These are phyloP conservation scores for Drosophila vallismaia DNA, from an alignment of 2,888 invertebrate species.

Conservation along the genomic window DNA sequence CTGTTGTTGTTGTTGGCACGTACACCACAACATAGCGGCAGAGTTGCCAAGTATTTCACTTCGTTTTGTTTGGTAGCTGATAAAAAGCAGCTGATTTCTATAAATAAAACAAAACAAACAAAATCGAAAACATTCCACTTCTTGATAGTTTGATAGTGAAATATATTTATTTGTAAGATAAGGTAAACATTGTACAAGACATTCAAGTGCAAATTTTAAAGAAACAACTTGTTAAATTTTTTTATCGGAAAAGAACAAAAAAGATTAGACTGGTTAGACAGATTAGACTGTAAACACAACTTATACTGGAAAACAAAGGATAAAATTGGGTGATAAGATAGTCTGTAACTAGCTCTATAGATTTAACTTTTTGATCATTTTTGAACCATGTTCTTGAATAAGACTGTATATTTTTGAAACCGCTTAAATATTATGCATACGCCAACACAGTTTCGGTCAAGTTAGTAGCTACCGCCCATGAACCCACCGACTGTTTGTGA, in stretches of 20 bases:
- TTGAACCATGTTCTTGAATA: too few relatives aligned
- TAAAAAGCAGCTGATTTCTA: constrained; percentile 30
- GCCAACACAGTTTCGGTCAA: constrained; percentile 4
- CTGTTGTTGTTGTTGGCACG: constrained; percentile 9
- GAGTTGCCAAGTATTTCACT: constrained; percentile 19
- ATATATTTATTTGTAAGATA: background rate
- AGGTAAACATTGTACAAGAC: background rate
- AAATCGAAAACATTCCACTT: constrained; percentile 4
- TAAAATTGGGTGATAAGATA: too few relatives aligned
- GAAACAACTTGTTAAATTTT: background rate
- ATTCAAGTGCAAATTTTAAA: background rate
- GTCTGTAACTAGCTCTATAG: too few relatives aligned
- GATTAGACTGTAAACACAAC: background rate
- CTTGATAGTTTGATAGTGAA: background rate
- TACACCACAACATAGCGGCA: constrained; percentile 15
- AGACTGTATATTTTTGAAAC: background rate
- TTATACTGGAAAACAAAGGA: too few relatives aligned
- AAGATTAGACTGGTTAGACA: too few relatives aligned
- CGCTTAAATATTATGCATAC: background rate
- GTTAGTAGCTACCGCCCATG: constrained; percentile 20
- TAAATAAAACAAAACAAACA: constrained; percentile 36
- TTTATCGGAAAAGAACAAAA: too few relatives aligned
- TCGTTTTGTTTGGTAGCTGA: constrained; percentile 15
- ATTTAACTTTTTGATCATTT: too few relatives aligned
- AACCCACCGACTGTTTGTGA: constrained; percentile 2